Percentiles rank a stretch among this genome's conserved stretches.
These are phyloP conservation scores for Podarcis siculus DNA, from an alignment of 2,797 vertebrate genomes.

Conservation along the genomic window DNA sequence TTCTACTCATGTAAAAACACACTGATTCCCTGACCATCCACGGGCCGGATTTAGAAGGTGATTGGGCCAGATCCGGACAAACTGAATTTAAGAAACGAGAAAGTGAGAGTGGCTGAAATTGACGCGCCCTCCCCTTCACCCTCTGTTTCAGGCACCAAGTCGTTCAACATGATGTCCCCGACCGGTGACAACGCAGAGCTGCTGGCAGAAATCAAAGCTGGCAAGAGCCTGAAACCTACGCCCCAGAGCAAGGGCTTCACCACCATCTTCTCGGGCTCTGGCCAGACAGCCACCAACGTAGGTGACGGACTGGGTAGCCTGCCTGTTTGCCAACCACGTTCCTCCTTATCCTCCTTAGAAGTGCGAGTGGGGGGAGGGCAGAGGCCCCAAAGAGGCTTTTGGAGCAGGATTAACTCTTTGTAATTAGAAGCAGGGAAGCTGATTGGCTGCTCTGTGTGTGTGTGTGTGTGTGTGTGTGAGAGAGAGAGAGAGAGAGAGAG, in stretches of 20 bases:
- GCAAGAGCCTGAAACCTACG: conserved; percentile 95
- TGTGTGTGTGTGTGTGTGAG: too few species aligned
- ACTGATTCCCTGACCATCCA: too few species aligned
- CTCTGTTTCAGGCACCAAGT: conserved; percentile 88
- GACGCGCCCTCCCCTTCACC: background rate
- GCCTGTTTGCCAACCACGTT: too few species aligned
- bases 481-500: background rate
- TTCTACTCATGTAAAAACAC: too few species aligned
- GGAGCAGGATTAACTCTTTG: background rate
- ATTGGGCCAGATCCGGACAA: too few species aligned
- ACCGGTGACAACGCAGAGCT: conserved; percentile 97
- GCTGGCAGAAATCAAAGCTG: conserved; percentile 97
- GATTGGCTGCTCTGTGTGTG: too few species aligned
- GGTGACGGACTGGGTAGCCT: background rate
- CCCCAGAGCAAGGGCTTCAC: conserved; percentile 95
- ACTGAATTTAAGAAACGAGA: too few species aligned
- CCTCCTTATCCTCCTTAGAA: background rate
- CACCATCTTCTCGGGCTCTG: conserved; percentile 89
- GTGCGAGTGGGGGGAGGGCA: fast-evolving
- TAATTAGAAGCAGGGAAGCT: background rate
- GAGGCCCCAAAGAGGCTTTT: background rate
- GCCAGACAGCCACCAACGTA: conserved; percentile 80
- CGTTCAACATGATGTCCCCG: conserved; percentile 99
- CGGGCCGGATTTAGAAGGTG: too few species aligned
- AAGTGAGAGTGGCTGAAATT: too few species aligned